A percentile compares a stretch with the other conserved stretches of the same genome.
Conservation (phyloP, 2,888 invertebrate species). For the Conistra vaccinii region DNA sequence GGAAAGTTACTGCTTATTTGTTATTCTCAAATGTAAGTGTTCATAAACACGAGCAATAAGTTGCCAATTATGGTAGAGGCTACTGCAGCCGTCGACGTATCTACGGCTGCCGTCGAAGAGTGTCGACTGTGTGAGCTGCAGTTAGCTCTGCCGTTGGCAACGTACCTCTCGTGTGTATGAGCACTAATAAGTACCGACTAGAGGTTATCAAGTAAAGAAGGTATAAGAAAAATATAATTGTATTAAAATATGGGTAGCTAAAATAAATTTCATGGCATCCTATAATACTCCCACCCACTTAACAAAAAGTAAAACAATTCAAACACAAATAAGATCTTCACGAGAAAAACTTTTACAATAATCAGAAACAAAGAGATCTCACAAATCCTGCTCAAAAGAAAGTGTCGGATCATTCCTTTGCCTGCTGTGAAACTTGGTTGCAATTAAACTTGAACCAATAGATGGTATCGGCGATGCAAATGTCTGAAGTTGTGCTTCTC, state of each 20-base stretch:
- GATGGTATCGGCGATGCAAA: conserved; percentile 67
- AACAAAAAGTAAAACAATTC: not conserved
- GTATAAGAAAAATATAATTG: not conserved
- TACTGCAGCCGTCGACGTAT: too few species aligned
- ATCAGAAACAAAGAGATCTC: conserved; percentile 34
- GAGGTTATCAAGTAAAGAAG: not conserved
- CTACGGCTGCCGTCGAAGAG: too few species aligned
- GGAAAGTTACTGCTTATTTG: not conserved
- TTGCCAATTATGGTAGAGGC: too few species aligned
- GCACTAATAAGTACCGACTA: not conserved
- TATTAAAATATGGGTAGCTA: not conserved
- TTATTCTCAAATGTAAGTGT: not conserved
- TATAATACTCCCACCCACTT: not conserved
- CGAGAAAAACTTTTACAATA: conserved; percentile 29
- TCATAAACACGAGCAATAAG: too few species aligned
- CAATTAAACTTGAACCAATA: conserved; percentile 59
- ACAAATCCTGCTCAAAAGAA: conserved; percentile 37
- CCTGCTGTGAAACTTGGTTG: conserved; percentile 49
- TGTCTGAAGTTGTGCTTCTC: conserved; percentile 60
- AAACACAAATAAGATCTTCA: conserved; percentile 3
- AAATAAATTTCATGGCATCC: not conserved
- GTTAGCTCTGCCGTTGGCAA: not conserved
- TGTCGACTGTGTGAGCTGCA: not conserved
- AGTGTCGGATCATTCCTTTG: conserved; percentile 38
- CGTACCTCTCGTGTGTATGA: not conserved